A percentile compares a stretch with the other conserved stretches of the same genome.
phyloP scores from a whole-genome alignment of 2,113 vertebrate genomes.

The Hipposideros armiger region DNA sequence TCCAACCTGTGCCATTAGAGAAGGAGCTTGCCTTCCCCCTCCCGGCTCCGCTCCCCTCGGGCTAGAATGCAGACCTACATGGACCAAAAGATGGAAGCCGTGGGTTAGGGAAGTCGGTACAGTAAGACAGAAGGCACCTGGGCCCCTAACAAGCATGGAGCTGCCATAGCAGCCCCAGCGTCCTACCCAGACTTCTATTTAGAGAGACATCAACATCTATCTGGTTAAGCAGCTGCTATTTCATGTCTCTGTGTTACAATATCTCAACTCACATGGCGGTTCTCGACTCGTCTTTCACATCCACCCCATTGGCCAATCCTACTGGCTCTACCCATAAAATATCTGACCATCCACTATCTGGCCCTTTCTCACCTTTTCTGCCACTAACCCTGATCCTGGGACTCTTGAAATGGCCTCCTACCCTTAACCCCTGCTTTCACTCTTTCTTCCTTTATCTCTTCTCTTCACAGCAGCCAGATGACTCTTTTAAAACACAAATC shows the following conservation, averaged over 20 bases:
- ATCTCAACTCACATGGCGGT: accelerated
- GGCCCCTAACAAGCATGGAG: background rate
- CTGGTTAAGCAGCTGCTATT: background rate
- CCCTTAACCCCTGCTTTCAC: background rate
- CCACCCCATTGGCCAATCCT: background rate
- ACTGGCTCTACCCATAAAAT: background rate
- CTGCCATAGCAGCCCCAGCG: background rate
- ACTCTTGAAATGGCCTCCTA: background rate
- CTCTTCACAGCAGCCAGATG: background rate
- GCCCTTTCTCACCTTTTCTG: background rate
- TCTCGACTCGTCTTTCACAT: background rate
- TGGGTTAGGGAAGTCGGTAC: background rate
- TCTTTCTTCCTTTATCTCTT: background rate
- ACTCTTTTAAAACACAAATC: background rate
- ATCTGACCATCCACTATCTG: background rate
- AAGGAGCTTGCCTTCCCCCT: background rate
- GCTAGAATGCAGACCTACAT: background rate
- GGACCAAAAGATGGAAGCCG: background rate
- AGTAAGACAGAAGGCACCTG: background rate
- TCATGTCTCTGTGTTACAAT: background rate
- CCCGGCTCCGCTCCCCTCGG: background rate
- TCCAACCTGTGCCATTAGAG: background rate
- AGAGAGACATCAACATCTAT: background rate
- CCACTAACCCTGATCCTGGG: background rate
- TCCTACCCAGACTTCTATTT: conserved; percentile 20